Conservation (phyloP, 2,113 vertebrate species). For the Cryptomyrus ogoouensis region DNA sequence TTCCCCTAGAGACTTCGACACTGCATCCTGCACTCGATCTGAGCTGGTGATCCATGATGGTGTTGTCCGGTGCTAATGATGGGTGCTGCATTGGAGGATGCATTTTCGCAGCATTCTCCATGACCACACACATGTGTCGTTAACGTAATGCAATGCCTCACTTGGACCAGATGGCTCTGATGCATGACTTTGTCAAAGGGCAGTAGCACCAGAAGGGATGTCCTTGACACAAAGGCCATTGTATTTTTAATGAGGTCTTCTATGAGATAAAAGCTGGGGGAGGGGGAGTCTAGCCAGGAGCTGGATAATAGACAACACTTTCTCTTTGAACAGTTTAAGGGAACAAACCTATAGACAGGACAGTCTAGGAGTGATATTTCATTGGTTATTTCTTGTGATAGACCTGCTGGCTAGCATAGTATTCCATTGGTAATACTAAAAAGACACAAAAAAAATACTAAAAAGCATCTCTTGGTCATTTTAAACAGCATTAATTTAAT, state of each 20-base stretch:
- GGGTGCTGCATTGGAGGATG: not conserved
- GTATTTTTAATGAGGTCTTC: not conserved
- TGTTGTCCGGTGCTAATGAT: not conserved
- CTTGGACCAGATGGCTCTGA: not conserved
- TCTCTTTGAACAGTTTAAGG: not conserved
- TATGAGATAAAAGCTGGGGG: not conserved
- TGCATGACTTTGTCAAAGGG: not conserved
- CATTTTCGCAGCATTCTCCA: not conserved
- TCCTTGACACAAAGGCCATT: not conserved
- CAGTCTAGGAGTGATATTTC: not conserved
- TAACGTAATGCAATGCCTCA: not conserved
- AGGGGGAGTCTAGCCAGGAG: not conserved
- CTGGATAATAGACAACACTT: not conserved
- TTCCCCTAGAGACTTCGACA: not conserved
- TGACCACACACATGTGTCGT: not conserved
- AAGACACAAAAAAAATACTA: not conserved
- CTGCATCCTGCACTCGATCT: not conserved
- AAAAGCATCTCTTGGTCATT: not conserved
- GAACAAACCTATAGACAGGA: not conserved
- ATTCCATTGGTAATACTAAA: too few relatives aligned
- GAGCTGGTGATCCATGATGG: not conserved
- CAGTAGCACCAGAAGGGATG: not conserved
- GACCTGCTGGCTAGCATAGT: not conserved
- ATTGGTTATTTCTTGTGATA: not conserved
- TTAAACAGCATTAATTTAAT: not conserved